phyloP scores from a whole-genome alignment of 2,113 vertebrate species.

The Megaptera novaeangliae region DNA sequence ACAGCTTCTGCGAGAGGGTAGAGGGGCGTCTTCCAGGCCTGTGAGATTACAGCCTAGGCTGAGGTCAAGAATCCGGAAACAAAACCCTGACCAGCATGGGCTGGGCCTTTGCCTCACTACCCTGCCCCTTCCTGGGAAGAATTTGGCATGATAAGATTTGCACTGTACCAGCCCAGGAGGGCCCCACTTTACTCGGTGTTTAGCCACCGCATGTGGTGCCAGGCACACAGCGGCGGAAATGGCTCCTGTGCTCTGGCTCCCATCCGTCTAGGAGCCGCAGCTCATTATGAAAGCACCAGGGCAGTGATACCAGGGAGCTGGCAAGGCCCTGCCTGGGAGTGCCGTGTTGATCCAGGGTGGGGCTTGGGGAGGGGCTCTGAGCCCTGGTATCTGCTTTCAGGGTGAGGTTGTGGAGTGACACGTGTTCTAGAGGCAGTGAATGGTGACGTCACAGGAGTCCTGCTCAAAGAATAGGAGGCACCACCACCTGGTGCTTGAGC shows the following conservation, averaged over 20 bases:
- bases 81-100: neutral
- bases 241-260: neutral
- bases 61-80: neutral
- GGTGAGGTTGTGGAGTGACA: neutral
- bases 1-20: neutral
- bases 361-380: neutral
- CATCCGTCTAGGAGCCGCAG: neutral
- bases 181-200: neutral
- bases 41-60: neutral
- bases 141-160: conserved; percentile 24
- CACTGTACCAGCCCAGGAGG: neutral
- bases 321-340: neutral
- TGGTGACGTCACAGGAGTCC: neutral
- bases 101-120: neutral
- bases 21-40: neutral
- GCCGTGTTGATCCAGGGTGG: conserved; percentile 48
- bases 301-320: neutral
- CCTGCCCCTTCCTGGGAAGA: neutral
- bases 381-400: conserved; percentile 32
- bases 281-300: neutral
- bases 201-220: neutral
- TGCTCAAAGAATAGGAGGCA: neutral
- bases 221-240: neutral
- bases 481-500: neutral
- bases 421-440: neutral